These are phyloP conservation scores for Mythimna vitellina DNA, from an alignment of 2,888 invertebrate genomes.

Conservation along the genomic window DNA sequence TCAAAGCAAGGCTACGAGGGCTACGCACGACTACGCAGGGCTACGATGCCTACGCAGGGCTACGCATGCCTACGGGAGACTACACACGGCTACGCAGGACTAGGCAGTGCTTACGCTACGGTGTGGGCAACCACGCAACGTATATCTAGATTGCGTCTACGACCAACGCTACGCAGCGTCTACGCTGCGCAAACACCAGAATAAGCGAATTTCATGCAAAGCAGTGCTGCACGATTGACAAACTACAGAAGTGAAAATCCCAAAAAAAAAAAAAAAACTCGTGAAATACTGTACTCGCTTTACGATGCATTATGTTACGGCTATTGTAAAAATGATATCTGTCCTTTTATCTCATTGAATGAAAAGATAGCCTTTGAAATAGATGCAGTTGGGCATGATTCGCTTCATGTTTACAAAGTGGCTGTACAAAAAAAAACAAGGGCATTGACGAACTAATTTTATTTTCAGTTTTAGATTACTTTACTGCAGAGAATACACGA, in stretches of 20 bases:
- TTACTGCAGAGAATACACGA: not conserved
- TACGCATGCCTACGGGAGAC: slow-evolving; percentile 3
- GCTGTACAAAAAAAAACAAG: not conserved
- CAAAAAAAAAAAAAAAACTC: too few species aligned
- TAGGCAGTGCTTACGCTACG: slow-evolving; percentile 18
- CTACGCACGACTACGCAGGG: too few species aligned
- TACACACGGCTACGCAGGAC: not conserved
- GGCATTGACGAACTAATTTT: not conserved
- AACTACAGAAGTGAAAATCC: not conserved
- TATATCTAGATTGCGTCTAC: not conserved
- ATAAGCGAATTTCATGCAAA: too few species aligned
- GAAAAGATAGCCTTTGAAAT: not conserved
- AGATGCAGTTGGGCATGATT: not conserved
- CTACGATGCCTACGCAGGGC: not conserved
- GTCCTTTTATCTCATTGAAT: not conserved
- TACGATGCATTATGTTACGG: not conserved
- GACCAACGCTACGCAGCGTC: not conserved
- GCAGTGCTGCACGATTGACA: not conserved
- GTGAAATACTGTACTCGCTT: not conserved
- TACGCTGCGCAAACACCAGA: slow-evolving; percentile 3
- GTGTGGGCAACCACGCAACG: not conserved
- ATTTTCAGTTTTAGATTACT: not conserved
- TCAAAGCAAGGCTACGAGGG: not conserved
- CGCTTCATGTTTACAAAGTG: not conserved
- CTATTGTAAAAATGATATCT: not conserved